Percentiles rank a stretch among this genome's conserved stretches.
These are phyloP conservation scores for Eulemur rufifrons DNA, from an alignment of 2,113 vertebrate genomes.

Conservation along the genomic window DNA sequence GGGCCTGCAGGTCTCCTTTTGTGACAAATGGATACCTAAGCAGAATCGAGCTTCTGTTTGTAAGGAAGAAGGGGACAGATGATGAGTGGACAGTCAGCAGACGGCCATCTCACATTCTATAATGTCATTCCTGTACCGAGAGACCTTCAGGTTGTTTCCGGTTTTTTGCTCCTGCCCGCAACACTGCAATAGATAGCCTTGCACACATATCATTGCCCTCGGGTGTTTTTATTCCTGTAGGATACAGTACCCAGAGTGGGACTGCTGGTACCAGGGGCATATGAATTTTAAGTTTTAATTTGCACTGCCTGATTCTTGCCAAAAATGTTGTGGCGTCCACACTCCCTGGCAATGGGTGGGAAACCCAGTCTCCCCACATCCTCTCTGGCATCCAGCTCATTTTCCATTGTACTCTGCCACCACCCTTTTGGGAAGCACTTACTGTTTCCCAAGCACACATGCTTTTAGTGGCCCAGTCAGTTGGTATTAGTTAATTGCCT, in stretches of 20 bases:
- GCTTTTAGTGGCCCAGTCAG: neutral
- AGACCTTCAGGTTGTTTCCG: neutral
- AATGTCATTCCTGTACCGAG: neutral
- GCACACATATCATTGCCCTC: neutral
- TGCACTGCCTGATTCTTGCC: slow-evolving; percentile 5
- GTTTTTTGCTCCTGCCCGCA: neutral
- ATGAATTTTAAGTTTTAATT: neutral
- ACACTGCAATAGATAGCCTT: neutral
- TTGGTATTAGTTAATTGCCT: slow-evolving; percentile 26
- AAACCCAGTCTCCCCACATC: neutral
- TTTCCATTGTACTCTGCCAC: neutral
- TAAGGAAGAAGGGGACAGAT: neutral
- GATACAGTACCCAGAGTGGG: neutral
- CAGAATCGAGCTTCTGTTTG: neutral
- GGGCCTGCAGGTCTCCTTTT: neutral
- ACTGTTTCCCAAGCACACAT: slow-evolving; percentile 9
- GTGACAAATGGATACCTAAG: neutral
- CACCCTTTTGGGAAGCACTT: neutral
- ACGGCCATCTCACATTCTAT: neutral
- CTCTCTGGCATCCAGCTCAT: neutral
- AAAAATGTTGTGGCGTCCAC: neutral
- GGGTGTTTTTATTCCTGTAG: neutral
- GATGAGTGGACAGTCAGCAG: neutral
- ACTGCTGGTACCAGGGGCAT: neutral
- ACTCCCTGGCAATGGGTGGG: neutral